phyloP scores from a whole-genome alignment of 1,140 invertebrate genomes.

The Drosophila kikkawai region DNA sequence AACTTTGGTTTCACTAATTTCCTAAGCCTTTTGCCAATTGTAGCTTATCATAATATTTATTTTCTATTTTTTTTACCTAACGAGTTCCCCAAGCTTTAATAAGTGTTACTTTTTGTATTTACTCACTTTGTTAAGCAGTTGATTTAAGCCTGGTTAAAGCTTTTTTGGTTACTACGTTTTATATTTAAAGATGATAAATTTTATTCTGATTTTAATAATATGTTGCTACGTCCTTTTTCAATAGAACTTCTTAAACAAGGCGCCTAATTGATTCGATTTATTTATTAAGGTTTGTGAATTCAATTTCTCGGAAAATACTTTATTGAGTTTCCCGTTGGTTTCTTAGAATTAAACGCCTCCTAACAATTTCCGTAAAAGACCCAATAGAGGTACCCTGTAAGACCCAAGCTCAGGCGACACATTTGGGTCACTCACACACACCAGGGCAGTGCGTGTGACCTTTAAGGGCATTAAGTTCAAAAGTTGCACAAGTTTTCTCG shows the following conservation, averaged over 20 bases:
- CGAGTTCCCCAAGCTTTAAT: neutral
- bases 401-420: slow-evolving; percentile 11
- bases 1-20: slow-evolving; percentile 23
- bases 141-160: neutral
- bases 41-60: slow-evolving; percentile 13
- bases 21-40: neutral
- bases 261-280: neutral
- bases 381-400: neutral
- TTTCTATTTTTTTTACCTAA: neutral
- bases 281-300: neutral
- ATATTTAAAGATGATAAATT: neutral
- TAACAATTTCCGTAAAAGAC: neutral
- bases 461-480: slow-evolving; percentile 75
- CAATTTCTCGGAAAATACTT: neutral
- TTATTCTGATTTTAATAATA: too few species aligned
- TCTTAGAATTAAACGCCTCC: slow-evolving; percentile 1
- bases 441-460: slow-evolving; percentile 51
- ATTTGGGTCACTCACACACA: slow-evolving; percentile 42
- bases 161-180: neutral
- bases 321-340: slow-evolving; percentile 4
- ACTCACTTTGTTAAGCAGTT: neutral
- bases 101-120: slow-evolving; percentile 8
- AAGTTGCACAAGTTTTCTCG: slow-evolving; percentile 72
- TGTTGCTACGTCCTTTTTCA: neutral
- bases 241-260: neutral